Evolutionary conservation across 2,113 vertebrate genomes (phyloP).

Genomic region (Sinocyclocheilus anshuiensis): DNA sequence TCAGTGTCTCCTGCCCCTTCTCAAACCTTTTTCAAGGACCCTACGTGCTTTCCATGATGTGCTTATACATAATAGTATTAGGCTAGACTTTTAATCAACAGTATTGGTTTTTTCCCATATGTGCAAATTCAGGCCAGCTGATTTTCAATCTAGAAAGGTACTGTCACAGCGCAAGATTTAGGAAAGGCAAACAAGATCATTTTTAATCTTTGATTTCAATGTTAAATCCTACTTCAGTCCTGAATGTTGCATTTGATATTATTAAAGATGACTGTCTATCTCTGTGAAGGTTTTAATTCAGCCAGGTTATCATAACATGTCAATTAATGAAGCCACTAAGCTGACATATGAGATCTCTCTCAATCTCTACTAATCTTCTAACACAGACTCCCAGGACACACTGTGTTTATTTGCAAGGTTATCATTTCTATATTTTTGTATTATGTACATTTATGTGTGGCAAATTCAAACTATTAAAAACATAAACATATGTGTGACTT

Average conservation of each 20-base stretch:
- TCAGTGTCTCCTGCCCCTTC: not conserved
- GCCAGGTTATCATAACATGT: not conserved
- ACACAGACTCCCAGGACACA: too few species aligned
- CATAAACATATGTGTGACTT: not conserved
- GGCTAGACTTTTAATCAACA: not conserved
- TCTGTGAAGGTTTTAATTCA: not conserved
- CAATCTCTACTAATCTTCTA: too few species aligned
- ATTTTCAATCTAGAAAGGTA: not conserved
- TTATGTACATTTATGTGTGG: too few species aligned
- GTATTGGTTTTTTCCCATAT: not conserved
- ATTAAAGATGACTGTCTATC: not conserved
- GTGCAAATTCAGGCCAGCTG: not conserved
- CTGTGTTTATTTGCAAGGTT: too few species aligned
- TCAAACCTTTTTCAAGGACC: not conserved
- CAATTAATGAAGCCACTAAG: not conserved
- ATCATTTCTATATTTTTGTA: too few species aligned
- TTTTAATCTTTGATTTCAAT: too few species aligned
- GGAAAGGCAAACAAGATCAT: not conserved
- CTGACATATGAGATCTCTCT: too few species aligned
- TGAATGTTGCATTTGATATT: not conserved
- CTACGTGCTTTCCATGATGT: not conserved
- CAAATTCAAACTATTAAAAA: too few species aligned
- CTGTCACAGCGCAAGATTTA: not conserved
- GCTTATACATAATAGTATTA: constrained; percentile 14
- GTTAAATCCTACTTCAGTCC: not conserved